Conservation (phyloP, 2,113 vertebrate genomes). For the Podiceps cristatus region DNA sequence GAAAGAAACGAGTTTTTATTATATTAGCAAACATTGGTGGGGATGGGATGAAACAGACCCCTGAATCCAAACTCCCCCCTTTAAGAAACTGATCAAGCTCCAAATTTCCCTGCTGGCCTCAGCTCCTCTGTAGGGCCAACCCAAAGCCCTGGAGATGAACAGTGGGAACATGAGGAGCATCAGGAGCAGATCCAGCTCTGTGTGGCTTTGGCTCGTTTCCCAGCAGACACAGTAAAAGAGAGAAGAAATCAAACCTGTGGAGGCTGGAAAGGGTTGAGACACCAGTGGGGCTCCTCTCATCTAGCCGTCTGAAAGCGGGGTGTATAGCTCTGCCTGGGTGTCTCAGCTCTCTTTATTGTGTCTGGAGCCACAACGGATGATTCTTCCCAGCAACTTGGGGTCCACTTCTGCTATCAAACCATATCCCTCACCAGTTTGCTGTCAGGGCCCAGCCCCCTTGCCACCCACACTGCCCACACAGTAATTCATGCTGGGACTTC, state of each 20-base stretch:
- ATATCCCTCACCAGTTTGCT: neutral
- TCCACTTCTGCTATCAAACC: neutral
- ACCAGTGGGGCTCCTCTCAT: constrained; percentile 1
- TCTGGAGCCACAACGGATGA: neutral
- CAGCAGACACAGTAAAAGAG: constrained; percentile 27
- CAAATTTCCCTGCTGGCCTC: constrained; percentile 50
- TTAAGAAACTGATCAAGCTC: constrained; percentile 38
- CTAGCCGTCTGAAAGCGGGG: neutral
- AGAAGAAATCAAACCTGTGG: constrained; percentile 33
- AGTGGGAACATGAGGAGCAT: constrained; percentile 29
- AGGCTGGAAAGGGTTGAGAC: constrained; percentile 31
- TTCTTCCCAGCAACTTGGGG: neutral
- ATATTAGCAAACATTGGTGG: constrained; percentile 35
- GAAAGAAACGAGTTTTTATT: constrained; percentile 34
- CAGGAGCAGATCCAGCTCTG: constrained; percentile 33
- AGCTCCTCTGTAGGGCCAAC: constrained; percentile 24
- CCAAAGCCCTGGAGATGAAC: constrained; percentile 37
- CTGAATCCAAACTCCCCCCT: neutral
- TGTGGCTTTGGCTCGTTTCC: constrained; percentile 56
- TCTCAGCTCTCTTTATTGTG: neutral
- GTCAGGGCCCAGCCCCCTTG: neutral
- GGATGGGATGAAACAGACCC: neutral
- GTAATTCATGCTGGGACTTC: neutral
- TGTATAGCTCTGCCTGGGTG: neutral
- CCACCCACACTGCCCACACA: neutral